Base-by-base conservation (phyloP, 2,797 vertebrate species). In the Hylomyscus alleni region DNA sequence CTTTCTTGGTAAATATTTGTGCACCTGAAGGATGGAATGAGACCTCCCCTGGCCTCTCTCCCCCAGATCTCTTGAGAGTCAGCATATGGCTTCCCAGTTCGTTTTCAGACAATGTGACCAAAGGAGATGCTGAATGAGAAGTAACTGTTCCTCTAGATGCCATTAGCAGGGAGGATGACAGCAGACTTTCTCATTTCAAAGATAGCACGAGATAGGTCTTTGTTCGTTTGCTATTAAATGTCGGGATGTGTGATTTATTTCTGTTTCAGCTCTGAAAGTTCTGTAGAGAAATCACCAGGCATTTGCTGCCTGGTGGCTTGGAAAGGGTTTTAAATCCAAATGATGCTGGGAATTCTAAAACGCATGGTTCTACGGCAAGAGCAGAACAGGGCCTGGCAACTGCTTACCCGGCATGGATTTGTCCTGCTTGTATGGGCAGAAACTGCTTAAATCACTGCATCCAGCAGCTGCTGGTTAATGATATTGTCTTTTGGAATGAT, bases 241-340 rank as follows among this genome's bases (percentile, higher is more conserved):
- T 26, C 12, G 29, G 11, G 93, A 31, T 82, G 14, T 65, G 37
- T 82, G 58, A 94, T 96, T 82, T 89, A 75, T 76, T 92, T 95
- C 72, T 54, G 40, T 69, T 85, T 78, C 3, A 29, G 40, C 7
- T 90, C 95, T 93, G 78, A 82, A 92, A 94, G 6, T 90, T 92
- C 56, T 56, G 15, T 31, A 56, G 65, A 95, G 89, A 97, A 93
- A 94, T 95, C 89, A 83, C 50, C 77, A 90, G 50, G 65, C 17
- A 1, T 98, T 93, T 96, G 96, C 82, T 94, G 77, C 89, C 85
- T 86, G 44, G 31, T 94, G 44, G 13, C 69, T 37, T 50, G 62
- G 62, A 96, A 84, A 50, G 34, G 81, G 67, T 94, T 96, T 92
- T 29, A 83, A 94, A 91, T 91, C 62, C 86, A 93, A 92, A 94